phyloP scores from a whole-genome alignment of 2,888 invertebrate genomes.

The Torymus texanus region DNA sequence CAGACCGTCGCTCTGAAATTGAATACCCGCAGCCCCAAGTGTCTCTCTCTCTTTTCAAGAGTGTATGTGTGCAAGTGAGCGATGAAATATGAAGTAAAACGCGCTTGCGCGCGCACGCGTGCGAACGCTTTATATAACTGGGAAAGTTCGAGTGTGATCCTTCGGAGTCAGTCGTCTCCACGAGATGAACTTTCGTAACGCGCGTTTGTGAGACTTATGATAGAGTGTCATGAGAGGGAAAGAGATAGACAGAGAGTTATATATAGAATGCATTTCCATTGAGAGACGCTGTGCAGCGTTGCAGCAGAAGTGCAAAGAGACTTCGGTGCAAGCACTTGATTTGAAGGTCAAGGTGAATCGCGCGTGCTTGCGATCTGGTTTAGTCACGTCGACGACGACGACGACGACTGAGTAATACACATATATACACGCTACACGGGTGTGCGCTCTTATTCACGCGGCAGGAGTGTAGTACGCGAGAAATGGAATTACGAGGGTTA shows the following conservation, averaged over 20 bases:
- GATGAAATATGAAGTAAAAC: conserved; percentile 47
- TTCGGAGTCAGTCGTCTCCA: neutral
- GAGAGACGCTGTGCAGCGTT: neutral
- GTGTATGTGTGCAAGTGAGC: neutral
- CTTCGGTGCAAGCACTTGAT: conserved; percentile 10
- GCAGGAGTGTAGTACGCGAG: neutral
- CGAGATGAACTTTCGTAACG: conserved; percentile 23
- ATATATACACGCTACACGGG: too few relatives aligned
- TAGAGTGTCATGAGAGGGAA: too few relatives aligned
- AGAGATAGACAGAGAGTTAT: too few relatives aligned
- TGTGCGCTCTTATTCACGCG: neutral
- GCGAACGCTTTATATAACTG: conserved; percentile 19
- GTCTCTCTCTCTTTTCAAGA: neutral
- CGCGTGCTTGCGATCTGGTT: conserved; percentile 13
- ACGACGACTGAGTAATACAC: too few relatives aligned
- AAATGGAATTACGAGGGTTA: conserved; percentile 23
- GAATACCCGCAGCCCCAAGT: conserved; percentile 23
- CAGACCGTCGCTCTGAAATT: conserved; percentile 7
- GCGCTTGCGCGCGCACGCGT: conserved; percentile 22
- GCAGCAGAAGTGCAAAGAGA: conserved; percentile 44
- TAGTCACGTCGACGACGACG: neutral
- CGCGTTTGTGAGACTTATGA: neutral
- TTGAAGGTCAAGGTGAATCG: conserved; percentile 50
- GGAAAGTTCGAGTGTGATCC: conserved; percentile 42
- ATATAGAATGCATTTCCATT: conserved; percentile 1